Conservation (phyloP, 1,140 invertebrate species). For the Achatina immaculata region DNA sequence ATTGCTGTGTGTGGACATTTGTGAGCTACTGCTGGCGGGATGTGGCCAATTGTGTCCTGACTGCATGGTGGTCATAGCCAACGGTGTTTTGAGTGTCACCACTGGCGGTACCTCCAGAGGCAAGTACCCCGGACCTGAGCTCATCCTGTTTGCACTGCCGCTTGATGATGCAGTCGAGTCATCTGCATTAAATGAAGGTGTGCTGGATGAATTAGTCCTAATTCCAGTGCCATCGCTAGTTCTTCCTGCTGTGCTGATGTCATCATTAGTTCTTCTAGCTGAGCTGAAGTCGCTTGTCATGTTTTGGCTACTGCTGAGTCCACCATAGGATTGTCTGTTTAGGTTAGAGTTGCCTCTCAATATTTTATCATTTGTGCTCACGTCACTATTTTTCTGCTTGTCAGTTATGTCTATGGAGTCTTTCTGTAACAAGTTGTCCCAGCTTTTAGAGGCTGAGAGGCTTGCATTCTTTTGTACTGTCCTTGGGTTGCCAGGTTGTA, state of each 20-base stretch:
- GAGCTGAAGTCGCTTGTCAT: background rate
- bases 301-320: background rate
- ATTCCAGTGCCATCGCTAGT: too few species aligned
- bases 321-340: too few species aligned
- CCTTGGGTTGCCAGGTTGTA: background rate
- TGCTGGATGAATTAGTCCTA: background rate
- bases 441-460: too few species aligned
- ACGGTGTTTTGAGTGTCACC: background rate
- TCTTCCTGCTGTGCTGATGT: background rate
- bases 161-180: too few species aligned
- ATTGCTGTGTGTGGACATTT: too few species aligned
- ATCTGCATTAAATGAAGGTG: background rate
- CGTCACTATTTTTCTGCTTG: too few species aligned
- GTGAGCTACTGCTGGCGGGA: background rate
- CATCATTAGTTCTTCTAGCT: background rate
- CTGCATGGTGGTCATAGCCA: background rate
- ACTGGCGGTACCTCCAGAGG: background rate
- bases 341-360: too few species aligned
- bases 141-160: background rate
- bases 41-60: background rate
- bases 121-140: background rate
- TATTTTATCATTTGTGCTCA: too few species aligned
- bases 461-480: background rate
- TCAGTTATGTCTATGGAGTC: too few species aligned
- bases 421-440: too few species aligned